Conservation (phyloP, 2,888 invertebrate species). For the Thumatha senex region DNA sequence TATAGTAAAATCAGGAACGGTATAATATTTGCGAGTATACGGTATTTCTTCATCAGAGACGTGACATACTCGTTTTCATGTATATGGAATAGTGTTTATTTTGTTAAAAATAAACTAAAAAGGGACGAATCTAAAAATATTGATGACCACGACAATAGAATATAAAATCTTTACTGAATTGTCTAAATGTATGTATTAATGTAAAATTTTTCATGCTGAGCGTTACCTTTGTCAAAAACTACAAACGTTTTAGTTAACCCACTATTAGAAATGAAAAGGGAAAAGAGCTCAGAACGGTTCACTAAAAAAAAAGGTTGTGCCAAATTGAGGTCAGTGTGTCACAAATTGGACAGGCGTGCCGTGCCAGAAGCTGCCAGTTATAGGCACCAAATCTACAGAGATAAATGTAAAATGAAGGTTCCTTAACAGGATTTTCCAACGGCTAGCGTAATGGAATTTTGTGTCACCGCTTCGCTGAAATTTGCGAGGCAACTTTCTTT, state of each 20-base stretch:
- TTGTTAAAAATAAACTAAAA: too few relatives aligned
- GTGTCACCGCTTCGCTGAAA: slow-evolving; percentile 31
- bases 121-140: too few relatives aligned
- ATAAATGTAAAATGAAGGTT: slow-evolving; percentile 44
- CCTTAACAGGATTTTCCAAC: slow-evolving; percentile 34
- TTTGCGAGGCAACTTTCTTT: slow-evolving; percentile 21
- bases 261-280: slow-evolving; percentile 23
- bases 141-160: too few relatives aligned
- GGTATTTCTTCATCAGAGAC: too few relatives aligned
- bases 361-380: neutral
- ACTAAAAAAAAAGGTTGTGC: slow-evolving; percentile 47
- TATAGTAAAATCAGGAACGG: too few relatives aligned
- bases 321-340: slow-evolving; percentile 47
- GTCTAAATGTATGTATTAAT: too few relatives aligned
- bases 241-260: neutral
- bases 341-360: slow-evolving; percentile 50
- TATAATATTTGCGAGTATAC: too few relatives aligned
- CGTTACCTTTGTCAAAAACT: too few relatives aligned
- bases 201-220: too few relatives aligned
- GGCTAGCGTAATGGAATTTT: slow-evolving; percentile 39
- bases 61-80: too few relatives aligned
- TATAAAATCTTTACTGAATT: too few relatives aligned
- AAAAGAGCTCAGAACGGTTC: slow-evolving; percentile 24
- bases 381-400: slow-evolving; percentile 29
- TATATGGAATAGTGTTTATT: too few relatives aligned